Conservation (phyloP, 2,797 vertebrate species). For the Macropodus opercularis region DNA sequence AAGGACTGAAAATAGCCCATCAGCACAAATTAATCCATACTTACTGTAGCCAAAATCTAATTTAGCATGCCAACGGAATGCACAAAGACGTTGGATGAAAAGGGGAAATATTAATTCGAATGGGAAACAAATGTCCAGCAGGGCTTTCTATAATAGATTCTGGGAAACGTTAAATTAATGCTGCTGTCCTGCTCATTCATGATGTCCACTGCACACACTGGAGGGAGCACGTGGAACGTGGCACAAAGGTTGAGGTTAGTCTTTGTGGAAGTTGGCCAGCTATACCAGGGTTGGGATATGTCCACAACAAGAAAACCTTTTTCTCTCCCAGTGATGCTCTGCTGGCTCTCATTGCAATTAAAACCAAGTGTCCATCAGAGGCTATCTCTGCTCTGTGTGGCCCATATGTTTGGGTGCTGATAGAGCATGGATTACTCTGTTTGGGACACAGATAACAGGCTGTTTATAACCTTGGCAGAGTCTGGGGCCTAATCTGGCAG, state of each 20-base stretch:
- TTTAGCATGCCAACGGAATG: slow-evolving; percentile 60
- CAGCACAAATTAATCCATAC: slow-evolving; percentile 61
- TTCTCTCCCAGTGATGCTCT: slow-evolving; percentile 69
- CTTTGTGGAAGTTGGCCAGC: slow-evolving; percentile 66
- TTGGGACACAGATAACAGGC: slow-evolving; percentile 94
- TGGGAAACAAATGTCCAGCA: slow-evolving; percentile 57
- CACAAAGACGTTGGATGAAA: slow-evolving; percentile 67
- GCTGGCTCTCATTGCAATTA: slow-evolving; percentile 88
- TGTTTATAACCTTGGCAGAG: slow-evolving; percentile 99
- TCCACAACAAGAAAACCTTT: slow-evolving; percentile 66
- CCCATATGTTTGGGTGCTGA: slow-evolving; percentile 98
- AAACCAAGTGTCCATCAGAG: slow-evolving; percentile 94
- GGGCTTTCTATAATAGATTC: slow-evolving; percentile 56
- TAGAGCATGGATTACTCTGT: slow-evolving; percentile 97
- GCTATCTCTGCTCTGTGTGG: slow-evolving; percentile 93
- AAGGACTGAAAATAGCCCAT: slow-evolving; percentile 64
- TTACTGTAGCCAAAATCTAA: slow-evolving; percentile 66
- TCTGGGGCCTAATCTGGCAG: slow-evolving; percentile 97
- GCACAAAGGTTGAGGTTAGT: slow-evolving; percentile 70
- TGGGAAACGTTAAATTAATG: slow-evolving; percentile 28
- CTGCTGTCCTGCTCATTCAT: slow-evolving; percentile 27
- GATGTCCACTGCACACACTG: slow-evolving; percentile 37
- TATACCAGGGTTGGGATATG: slow-evolving; percentile 38
- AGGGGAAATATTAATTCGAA: slow-evolving; percentile 60
- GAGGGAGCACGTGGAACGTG: slow-evolving; percentile 68